Evolutionary conservation across 2,113 vertebrate species (phyloP).

Genomic region (Mellivora capensis): DNA sequence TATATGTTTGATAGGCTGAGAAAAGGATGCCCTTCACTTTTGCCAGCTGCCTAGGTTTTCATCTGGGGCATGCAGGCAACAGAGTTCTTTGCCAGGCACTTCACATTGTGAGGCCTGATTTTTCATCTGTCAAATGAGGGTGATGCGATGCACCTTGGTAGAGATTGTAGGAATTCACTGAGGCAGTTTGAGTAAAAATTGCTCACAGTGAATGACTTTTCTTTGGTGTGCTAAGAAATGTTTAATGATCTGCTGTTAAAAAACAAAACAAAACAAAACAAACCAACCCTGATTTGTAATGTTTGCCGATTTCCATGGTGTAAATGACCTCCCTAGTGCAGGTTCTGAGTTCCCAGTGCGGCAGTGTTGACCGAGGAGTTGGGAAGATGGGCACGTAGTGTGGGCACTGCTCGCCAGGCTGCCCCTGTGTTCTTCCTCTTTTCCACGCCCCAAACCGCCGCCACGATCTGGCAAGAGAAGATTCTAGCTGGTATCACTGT

Average conservation of each 20-base stretch:
- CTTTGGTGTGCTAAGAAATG: not conserved
- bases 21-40: not conserved
- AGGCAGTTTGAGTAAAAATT: not conserved
- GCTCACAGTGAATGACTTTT: not conserved
- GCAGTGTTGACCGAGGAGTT: fast-evolving
- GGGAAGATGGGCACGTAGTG: fast-evolving
- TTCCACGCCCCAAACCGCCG: not conserved
- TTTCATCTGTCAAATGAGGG: not conserved
- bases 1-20: not conserved
- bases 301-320: not conserved
- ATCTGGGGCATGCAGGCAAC: not conserved
- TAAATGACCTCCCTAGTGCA: not conserved
- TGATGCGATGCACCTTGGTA: not conserved
- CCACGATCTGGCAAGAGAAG: too few relatives aligned
- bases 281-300: not conserved
- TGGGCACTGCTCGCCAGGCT: fast-evolving
- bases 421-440: not conserved
- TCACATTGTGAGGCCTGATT: not conserved
- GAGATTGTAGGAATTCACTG: not conserved
- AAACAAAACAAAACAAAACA: not conserved
- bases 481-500: not conserved
- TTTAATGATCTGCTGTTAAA: not conserved
- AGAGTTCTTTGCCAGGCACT: not conserved
- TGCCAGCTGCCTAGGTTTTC: not conserved
- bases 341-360: not conserved